These are phyloP conservation scores for Dilophus febrilis DNA, from an alignment of 2,888 invertebrate genomes.

Conservation along the genomic window DNA sequence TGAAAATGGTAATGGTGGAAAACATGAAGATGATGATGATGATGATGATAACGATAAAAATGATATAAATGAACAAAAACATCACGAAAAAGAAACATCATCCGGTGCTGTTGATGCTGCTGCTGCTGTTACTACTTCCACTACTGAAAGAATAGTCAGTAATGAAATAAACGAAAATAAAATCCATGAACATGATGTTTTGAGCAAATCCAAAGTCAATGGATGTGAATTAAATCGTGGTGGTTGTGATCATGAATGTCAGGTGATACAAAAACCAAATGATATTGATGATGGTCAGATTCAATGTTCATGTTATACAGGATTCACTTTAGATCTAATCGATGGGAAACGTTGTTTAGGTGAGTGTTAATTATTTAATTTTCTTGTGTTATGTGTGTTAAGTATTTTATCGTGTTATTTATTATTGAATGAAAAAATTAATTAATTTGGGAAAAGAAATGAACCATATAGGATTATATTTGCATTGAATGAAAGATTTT, in stretches of 20 bases:
- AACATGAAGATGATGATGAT: slow-evolving; percentile 14
- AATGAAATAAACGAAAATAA: not conserved
- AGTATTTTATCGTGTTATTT: no score
- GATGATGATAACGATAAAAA: slow-evolving; percentile 2
- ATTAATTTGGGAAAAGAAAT: no score
- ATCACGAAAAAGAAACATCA: not conserved
- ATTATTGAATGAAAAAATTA: no score
- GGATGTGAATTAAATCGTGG: slow-evolving; percentile 29
- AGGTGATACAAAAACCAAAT: slow-evolving; percentile 23
- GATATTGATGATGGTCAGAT: slow-evolving; percentile 25
- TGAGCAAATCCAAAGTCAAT: no score
- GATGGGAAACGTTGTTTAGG: slow-evolving; percentile 26
- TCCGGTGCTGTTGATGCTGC: not conserved
- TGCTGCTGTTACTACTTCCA: not conserved
- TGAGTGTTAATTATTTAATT: slow-evolving; percentile 15
- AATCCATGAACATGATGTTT: not conserved
- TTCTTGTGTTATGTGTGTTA: no score
- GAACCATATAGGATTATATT: no score
- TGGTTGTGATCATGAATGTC: slow-evolving; percentile 35
- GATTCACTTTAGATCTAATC: slow-evolving; percentile 31
- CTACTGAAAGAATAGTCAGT: not conserved
- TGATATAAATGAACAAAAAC: no score
- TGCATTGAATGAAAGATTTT: no score
- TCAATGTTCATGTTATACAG: slow-evolving; percentile 25
- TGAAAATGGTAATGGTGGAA: slow-evolving; percentile 6